These are phyloP conservation scores for Sula dactylatra DNA, from an alignment of 2,113 vertebrate genomes.

Conservation along the genomic window DNA sequence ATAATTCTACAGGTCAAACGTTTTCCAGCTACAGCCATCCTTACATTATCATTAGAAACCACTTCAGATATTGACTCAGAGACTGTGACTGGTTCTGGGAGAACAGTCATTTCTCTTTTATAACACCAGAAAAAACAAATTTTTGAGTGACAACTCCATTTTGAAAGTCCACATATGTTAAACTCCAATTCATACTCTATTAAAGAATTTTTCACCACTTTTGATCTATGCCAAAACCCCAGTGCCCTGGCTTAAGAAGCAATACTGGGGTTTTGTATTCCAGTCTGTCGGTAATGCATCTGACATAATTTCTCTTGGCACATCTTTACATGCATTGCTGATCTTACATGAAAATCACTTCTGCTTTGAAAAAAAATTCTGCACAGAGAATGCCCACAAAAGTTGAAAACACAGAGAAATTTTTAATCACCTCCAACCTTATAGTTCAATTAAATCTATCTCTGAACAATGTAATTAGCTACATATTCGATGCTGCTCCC, in stretches of 20 bases:
- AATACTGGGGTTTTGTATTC: not conserved
- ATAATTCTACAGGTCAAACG: not conserved
- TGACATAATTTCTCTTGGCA: not conserved
- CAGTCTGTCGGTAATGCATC: not conserved
- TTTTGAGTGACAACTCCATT: not conserved
- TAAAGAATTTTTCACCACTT: conserved; percentile 22
- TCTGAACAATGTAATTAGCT: not conserved
- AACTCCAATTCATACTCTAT: not conserved
- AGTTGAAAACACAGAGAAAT: conserved; percentile 44
- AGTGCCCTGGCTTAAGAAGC: not conserved
- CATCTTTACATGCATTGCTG: not conserved
- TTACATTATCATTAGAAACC: not conserved
- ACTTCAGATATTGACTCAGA: not conserved
- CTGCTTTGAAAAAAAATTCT: not conserved
- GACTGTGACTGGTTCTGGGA: not conserved
- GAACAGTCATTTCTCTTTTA: not conserved
- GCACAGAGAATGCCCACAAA: not conserved
- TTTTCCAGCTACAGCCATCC: not conserved
- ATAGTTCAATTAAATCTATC: conserved; percentile 2
- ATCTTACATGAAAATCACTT: conserved; percentile 31
- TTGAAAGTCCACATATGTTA: not conserved
- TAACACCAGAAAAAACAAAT: not conserved
- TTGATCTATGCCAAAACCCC: conserved; percentile 3
- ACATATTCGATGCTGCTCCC: not conserved
- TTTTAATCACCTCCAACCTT: conserved; percentile 44